Conservation (phyloP, 2,888 invertebrate species). For the Drosophila diplacantha region DNA sequence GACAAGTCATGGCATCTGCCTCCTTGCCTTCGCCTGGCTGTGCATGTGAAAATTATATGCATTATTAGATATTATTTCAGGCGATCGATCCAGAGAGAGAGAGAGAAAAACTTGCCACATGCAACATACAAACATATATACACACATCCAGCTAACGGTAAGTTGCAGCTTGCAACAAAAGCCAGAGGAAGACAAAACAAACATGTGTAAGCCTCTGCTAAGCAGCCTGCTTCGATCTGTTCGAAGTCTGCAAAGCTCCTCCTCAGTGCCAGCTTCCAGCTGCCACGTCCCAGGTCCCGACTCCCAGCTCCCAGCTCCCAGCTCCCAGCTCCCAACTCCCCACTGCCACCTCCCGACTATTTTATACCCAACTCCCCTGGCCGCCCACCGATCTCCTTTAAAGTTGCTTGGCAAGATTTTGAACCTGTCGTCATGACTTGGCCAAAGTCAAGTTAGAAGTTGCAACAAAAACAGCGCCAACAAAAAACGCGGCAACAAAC, state of each 20-base stretch:
- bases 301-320: background rate
- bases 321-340: too few species aligned
- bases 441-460: conserved; percentile 68
- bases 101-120: conserved; percentile 25
- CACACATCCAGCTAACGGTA: conserved; percentile 44
- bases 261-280: background rate
- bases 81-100: conserved; percentile 30
- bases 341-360: background rate
- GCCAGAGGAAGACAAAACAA: conserved; percentile 60
- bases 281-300: background rate
- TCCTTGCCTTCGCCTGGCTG: conserved; percentile 11
- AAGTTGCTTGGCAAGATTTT: conserved; percentile 70
- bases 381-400: conserved; percentile 38
- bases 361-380: conserved; percentile 3
- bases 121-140: conserved; percentile 24
- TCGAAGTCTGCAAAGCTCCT: conserved; percentile 4
- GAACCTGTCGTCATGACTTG: conserved; percentile 73
- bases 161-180: conserved; percentile 57
- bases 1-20: conserved; percentile 1
- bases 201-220: conserved; percentile 71
- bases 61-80: conserved; percentile 70
- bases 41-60: conserved; percentile 69
- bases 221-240: conserved; percentile 57
- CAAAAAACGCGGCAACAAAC: conserved; percentile 31
- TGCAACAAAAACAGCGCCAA: conserved; percentile 35